A percentile compares a stretch with the other conserved stretches of the same genome.
Conservation (phyloP, 2,113 vertebrate species). For the Psilopsiagon aurifrons region DNA sequence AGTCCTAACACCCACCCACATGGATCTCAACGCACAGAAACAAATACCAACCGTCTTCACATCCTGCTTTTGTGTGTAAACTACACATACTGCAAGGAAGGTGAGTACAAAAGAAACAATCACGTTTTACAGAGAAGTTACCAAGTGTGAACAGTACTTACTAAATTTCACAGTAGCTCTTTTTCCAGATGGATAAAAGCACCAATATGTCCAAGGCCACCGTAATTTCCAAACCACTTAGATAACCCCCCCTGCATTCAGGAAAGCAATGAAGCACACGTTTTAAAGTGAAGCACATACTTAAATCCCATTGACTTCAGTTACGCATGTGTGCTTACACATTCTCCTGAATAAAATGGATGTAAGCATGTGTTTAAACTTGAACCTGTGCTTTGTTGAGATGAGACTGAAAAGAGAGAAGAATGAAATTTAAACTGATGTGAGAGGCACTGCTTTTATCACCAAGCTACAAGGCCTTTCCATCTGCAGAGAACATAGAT, state of each 20-base stretch:
- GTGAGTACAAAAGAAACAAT: neutral
- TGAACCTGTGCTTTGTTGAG: constrained; percentile 60
- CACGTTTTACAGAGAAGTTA: neutral
- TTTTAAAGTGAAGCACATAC: constrained; percentile 60
- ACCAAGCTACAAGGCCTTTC: constrained; percentile 36
- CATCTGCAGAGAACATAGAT: neutral
- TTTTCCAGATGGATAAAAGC: constrained; percentile 41
- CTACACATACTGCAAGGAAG: neutral
- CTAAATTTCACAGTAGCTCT: constrained; percentile 23
- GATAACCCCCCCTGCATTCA: constrained; percentile 21
- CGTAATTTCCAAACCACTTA: constrained; percentile 47
- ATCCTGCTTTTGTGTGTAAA: neutral
- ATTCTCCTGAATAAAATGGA: constrained; percentile 48
- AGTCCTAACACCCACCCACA: neutral
- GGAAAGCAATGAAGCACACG: constrained; percentile 32
- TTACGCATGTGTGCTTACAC: constrained; percentile 13
- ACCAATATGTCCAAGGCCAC: constrained; percentile 27
- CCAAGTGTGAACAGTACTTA: neutral
- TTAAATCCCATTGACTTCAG: constrained; percentile 58
- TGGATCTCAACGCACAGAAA: neutral
- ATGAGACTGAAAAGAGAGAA: constrained; percentile 42
- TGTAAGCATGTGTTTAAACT: constrained; percentile 61
- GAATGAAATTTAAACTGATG: constrained; percentile 50
- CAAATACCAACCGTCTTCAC: neutral
- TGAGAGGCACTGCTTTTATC: constrained; percentile 30